A percentile compares a stretch with the other conserved stretches of the same genome.
phyloP scores from a whole-genome alignment of 2,113 vertebrate species.

The Mesoclemmys tuberculata region DNA sequence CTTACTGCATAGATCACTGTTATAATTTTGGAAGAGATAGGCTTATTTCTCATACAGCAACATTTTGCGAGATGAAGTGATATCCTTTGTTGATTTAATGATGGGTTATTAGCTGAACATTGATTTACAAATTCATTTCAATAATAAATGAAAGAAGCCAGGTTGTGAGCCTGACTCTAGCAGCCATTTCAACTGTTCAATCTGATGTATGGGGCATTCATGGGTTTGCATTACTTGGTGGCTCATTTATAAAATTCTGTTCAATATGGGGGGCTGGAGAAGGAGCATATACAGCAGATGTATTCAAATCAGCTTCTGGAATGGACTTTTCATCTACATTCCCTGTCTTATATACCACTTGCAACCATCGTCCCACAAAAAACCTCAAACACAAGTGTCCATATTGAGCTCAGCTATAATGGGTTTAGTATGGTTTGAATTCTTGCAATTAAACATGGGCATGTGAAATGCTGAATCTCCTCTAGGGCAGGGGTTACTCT shows the following conservation, averaged over 20 bases:
- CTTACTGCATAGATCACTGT: not conserved
- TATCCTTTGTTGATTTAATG: not conserved
- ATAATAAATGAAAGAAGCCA: not conserved
- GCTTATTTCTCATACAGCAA: not conserved
- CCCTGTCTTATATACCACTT: not conserved
- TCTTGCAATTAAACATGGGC: not conserved
- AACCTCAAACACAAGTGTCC: not conserved
- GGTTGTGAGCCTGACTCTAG: not conserved
- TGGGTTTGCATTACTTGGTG: not conserved
- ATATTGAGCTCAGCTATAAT: not conserved
- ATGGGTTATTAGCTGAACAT: conserved; percentile 3
- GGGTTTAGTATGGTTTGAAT: not conserved
- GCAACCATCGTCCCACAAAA: not conserved
- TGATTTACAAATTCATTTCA: not conserved
- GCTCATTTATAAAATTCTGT: not conserved
- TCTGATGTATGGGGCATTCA: not conserved
- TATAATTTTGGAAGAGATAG: not conserved
- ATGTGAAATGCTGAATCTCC: not conserved
- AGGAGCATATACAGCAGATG: rapidly evolving
- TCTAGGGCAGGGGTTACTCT: not conserved
- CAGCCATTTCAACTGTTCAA: not conserved
- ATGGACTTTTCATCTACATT: not conserved
- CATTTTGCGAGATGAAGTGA: not conserved
- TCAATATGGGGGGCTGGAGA: not conserved
- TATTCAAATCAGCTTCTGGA: not conserved